Percentiles rank a stretch among this genome's conserved stretches.
phyloP scores from a whole-genome alignment of 2,888 invertebrate genomes.

The Oxyscelio sp. region DNA sequence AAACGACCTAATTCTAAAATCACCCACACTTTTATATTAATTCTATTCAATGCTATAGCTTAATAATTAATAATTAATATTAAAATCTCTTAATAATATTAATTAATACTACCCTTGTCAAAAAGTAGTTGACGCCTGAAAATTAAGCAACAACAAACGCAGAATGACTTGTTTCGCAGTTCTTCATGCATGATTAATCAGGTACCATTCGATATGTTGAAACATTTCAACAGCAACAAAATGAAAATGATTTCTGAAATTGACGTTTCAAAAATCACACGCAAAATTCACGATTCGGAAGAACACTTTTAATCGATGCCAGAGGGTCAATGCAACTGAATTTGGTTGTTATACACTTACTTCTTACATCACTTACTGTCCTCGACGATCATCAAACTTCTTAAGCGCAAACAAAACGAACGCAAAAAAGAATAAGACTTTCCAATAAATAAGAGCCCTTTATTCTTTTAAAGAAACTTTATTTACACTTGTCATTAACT shows the following conservation, averaged over 20 bases:
- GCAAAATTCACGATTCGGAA: background rate
- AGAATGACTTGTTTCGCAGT: constrained; percentile 80
- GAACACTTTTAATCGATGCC: background rate
- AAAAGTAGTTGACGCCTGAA: constrained; percentile 44
- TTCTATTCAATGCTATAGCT: no score
- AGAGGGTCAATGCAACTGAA: background rate
- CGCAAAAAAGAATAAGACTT: no score
- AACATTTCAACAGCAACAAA: constrained; percentile 31
- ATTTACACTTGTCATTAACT: constrained; percentile 2
- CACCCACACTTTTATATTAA: no score
- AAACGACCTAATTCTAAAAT: no score
- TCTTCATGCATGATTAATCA: constrained; percentile 82
- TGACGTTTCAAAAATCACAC: no score
- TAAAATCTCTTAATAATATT: no score
- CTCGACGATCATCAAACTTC: constrained; percentile 1
- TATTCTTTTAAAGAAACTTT: constrained; percentile 1
- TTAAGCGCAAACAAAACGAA: background rate
- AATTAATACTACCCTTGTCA: no score
- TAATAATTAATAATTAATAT: no score
- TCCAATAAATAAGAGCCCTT: background rate
- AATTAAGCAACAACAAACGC: constrained; percentile 55
- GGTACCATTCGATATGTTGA: constrained; percentile 84
- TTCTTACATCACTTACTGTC: background rate
- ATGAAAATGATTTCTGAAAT: no score
- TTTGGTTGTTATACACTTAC: background rate